phyloP scores from a whole-genome alignment of 2,113 vertebrate species.

The Columba livia region DNA sequence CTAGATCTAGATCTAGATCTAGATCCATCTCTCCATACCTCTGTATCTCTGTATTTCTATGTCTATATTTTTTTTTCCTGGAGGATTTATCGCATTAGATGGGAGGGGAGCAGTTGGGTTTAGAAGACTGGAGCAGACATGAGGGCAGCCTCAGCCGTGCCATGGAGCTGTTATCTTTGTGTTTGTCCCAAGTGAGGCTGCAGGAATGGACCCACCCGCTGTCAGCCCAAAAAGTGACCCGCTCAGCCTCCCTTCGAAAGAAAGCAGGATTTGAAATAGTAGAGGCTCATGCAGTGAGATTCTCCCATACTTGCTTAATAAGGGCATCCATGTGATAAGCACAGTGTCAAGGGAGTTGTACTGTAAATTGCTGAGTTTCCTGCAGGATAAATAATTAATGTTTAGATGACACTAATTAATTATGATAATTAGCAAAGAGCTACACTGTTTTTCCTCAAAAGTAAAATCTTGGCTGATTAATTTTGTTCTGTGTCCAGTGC shows the following conservation, averaged over 20 bases:
- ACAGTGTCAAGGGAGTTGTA: not conserved
- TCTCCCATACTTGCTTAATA: not conserved
- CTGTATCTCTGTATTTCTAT: too few species aligned
- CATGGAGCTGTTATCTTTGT: not conserved
- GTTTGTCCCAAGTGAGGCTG: not conserved
- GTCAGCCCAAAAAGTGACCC: not conserved
- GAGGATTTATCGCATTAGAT: not conserved
- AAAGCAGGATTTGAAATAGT: not conserved
- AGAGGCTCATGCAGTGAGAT: not conserved
- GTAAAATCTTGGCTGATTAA: not conserved
- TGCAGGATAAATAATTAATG: slow-evolving; percentile 52
- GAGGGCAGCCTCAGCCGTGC: not conserved
- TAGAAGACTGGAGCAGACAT: not conserved
- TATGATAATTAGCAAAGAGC: not conserved
- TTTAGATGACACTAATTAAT: slow-evolving; percentile 39
- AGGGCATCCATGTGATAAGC: not conserved
- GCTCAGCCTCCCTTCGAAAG: not conserved
- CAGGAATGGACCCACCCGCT: accelerated
- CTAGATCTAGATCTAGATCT: too few species aligned
- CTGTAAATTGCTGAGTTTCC: not conserved
- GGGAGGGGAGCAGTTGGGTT: not conserved
- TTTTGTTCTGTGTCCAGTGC: not conserved
- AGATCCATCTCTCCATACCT: too few species aligned
- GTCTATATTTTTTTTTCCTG: not conserved
- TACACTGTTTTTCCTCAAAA: not conserved